These are phyloP conservation scores for Crepidodera aurea DNA, from an alignment of 2,888 invertebrate species.

Conservation along the genomic window DNA sequence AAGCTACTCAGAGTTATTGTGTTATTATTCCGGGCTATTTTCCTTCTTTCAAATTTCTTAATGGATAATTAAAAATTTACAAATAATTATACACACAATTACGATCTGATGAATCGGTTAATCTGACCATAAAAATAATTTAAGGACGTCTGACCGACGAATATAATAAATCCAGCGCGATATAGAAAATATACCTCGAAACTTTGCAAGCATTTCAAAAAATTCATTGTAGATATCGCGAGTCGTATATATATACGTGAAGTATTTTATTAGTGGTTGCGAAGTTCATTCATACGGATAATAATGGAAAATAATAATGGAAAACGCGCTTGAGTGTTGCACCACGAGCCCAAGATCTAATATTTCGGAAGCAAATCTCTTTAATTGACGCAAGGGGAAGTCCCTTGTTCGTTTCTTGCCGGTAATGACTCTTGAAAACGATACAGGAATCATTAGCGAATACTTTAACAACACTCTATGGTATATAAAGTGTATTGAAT, in stretches of 20 bases:
- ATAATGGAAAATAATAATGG: constrained; percentile 41
- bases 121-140: constrained; percentile 16
- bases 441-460: constrained; percentile 51
- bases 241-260: background rate
- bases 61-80: too few species aligned
- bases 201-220: constrained; percentile 29
- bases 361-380: constrained; percentile 47
- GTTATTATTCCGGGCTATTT: too few species aligned
- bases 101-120: too few species aligned
- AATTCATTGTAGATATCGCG: constrained; percentile 20
- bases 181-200: background rate
- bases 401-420: constrained; percentile 54
- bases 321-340: constrained; percentile 43
- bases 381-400: constrained; percentile 52
- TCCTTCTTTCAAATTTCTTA: too few species aligned
- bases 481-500: too few species aligned
- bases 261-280: constrained; percentile 31
- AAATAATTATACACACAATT: too few species aligned
- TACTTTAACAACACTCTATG: constrained; percentile 21
- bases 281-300: constrained; percentile 27
- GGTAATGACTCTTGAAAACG: constrained; percentile 59
- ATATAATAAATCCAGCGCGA: too few species aligned
- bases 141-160: background rate
- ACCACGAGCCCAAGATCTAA: constrained; percentile 46
- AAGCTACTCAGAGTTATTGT: too few species aligned